A percentile compares a stretch with the other conserved stretches of the same genome.
Evolutionary conservation across 2,888 invertebrate genomes (phyloP).

Genomic region (Chironomus riparius): DNA sequence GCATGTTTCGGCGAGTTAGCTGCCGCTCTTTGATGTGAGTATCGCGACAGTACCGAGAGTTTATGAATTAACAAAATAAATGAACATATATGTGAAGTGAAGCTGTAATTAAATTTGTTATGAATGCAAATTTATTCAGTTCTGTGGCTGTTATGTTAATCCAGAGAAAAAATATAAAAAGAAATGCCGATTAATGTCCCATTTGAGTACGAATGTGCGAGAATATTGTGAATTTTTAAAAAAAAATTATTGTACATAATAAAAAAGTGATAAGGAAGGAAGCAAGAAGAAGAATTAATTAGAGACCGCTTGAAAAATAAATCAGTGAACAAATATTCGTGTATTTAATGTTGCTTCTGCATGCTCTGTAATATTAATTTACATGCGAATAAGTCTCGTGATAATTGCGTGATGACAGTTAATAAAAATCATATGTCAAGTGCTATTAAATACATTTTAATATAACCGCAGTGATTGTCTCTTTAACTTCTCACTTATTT

Average conservation of each 20-base stretch:
- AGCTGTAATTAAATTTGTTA: conserved; percentile 16
- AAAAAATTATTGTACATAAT: no score
- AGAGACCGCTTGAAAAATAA: not conserved
- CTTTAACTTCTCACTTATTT: no score
- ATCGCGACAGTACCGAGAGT: not conserved
- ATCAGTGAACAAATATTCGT: no score
- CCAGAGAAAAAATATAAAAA: not conserved
- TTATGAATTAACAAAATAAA: not conserved
- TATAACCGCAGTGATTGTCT: not conserved
- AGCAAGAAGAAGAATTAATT: not conserved
- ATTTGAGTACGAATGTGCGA: no score
- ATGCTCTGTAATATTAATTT: no score
- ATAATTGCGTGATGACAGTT: not conserved
- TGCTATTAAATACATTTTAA: not conserved
- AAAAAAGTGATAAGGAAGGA: not conserved
- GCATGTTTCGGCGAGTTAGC: conserved; percentile 27
- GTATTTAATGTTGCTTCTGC: no score
- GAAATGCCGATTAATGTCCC: not conserved
- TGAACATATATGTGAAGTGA: not conserved
- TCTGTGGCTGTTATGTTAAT: no score
- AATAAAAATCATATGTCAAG: not conserved
- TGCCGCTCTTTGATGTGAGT: conserved; percentile 17
- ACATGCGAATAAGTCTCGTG: no score
- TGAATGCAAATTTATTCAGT: conserved; percentile 25
- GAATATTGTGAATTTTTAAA: no score